These are phyloP conservation scores for Nibea albiflora DNA, from an alignment of 2,113 vertebrate species.

Conservation along the genomic window DNA sequence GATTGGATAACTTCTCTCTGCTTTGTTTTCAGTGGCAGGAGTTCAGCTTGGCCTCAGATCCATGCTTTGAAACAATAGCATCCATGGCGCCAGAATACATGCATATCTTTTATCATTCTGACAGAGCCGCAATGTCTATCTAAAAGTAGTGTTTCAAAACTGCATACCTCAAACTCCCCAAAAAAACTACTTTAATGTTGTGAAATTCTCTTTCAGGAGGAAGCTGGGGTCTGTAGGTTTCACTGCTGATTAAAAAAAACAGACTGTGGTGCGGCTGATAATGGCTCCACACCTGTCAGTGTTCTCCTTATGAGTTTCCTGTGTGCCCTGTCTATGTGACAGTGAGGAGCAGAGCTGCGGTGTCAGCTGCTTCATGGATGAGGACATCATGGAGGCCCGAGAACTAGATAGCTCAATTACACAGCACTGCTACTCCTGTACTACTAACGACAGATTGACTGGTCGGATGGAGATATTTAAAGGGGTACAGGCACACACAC, in stretches of 20 bases:
- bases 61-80: slow-evolving; percentile 29
- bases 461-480: slow-evolving; percentile 73
- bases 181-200: slow-evolving; percentile 21
- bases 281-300: slow-evolving; percentile 64
- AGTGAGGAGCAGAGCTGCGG: slow-evolving; percentile 51
- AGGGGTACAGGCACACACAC: slow-evolving; percentile 33
- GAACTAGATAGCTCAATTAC: slow-evolving; percentile 78
- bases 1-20: slow-evolving; percentile 56
- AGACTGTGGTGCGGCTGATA: slow-evolving; percentile 44
- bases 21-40: slow-evolving; percentile 45
- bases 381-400: slow-evolving; percentile 71
- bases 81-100: slow-evolving; percentile 9
- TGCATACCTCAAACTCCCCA: not conserved
- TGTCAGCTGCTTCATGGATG: slow-evolving; percentile 75
- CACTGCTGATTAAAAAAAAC: not conserved
- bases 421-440: slow-evolving; percentile 59
- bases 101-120: slow-evolving; percentile 29
- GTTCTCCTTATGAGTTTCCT: slow-evolving; percentile 65
- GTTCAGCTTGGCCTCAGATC: slow-evolving; percentile 39
- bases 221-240: slow-evolving; percentile 2
- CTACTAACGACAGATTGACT: slow-evolving; percentile 73
- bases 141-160: slow-evolving; percentile 14
- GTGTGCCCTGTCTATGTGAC: slow-evolving; percentile 53
- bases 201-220: slow-evolving; percentile 14
- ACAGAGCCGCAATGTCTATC: slow-evolving; percentile 1